Percentiles rank a stretch among this genome's conserved stretches.
phyloP scores from a whole-genome alignment of 30 jellyfish, hydroid and myxozoan species.

The Chrysaora quinquecirrha region DNA sequence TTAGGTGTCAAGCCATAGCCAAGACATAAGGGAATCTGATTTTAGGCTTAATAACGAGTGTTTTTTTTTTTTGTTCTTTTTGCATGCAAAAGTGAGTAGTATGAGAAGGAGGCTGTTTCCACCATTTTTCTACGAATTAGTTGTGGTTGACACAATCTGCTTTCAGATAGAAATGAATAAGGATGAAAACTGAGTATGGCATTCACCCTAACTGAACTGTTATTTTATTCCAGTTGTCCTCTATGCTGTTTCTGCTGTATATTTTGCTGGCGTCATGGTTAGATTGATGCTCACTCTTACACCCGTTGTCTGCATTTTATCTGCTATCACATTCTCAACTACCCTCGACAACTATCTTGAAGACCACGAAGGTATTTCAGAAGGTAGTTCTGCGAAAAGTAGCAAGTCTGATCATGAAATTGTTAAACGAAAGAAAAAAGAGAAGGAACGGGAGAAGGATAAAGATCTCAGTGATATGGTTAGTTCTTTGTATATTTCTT shows the following conservation, averaged over 20 bases:
- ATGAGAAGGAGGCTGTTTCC: no score
- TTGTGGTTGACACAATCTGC: no score
- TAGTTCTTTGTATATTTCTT: no score
- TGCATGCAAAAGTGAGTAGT: no score
- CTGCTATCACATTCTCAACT: slow-evolving; percentile 96
- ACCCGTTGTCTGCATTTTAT: slow-evolving; percentile 93
- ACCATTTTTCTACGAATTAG: no score
- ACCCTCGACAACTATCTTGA: slow-evolving; percentile 88
- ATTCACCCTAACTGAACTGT: no score
- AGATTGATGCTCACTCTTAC: slow-evolving; percentile 98
- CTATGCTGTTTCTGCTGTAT: slow-evolving; percentile 96
- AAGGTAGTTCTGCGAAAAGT: background rate
- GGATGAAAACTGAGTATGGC: no score
- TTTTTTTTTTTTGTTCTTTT: no score
- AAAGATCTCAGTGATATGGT: slow-evolving; percentile 69
- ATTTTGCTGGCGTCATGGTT: slow-evolving; percentile 99
- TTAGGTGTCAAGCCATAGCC: no score
- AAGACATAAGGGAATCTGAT: no score
- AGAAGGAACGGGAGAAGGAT: slow-evolving; percentile 63
- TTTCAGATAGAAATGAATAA: no score
- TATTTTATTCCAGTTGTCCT: slow-evolving; percentile 79
- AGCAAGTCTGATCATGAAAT: slow-evolving; percentile 23
- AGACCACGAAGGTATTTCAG: slow-evolving; percentile 52
- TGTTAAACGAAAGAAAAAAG: slow-evolving; percentile 50
- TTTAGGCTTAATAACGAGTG: no score